Evolutionary conservation across 1,140 invertebrate species (phyloP).

Genomic region (Heterodera carotae): DNA sequence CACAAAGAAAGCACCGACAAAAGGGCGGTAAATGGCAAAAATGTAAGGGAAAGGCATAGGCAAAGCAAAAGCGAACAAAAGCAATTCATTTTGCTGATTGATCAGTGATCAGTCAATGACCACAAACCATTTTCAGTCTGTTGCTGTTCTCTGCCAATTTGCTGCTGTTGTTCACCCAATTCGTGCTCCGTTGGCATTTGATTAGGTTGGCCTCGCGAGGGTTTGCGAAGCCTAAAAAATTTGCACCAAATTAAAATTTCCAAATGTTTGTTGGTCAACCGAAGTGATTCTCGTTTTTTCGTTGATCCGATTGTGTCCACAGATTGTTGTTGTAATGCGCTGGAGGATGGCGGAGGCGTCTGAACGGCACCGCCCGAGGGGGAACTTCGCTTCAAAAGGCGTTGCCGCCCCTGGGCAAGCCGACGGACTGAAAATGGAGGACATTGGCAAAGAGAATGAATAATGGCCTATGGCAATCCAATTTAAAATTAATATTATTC

Average conservation of each 20-base stretch:
- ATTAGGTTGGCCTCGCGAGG: background rate
- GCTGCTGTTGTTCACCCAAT: background rate
- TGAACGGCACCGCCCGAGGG: constrained; percentile 48
- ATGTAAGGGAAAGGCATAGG: background rate
- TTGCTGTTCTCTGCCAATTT: background rate
- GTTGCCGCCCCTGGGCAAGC: constrained; percentile 73
- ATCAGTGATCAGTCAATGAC: too few species aligned
- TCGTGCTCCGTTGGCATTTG: background rate
- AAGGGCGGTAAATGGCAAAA: too few species aligned
- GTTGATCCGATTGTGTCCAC: background rate
- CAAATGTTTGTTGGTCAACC: background rate
- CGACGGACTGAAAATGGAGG: constrained; percentile 64
- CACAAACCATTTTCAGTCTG: background rate
- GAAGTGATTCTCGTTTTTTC: constrained; percentile 22
- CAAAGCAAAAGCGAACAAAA: background rate
- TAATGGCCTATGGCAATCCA: too few species aligned
- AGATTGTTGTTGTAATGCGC: background rate
- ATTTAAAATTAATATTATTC: too few species aligned
- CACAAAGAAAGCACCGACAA: too few species aligned
- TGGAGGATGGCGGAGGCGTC: constrained; percentile 16
- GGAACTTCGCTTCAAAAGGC: constrained; percentile 76
- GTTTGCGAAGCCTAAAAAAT: constrained; percentile 15
- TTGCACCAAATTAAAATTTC: background rate
- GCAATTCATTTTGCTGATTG: background rate
- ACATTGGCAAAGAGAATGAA: constrained; percentile 49